phyloP scores from a whole-genome alignment of 2,888 invertebrate genomes.

The Pharmacophagus antenor region DNA sequence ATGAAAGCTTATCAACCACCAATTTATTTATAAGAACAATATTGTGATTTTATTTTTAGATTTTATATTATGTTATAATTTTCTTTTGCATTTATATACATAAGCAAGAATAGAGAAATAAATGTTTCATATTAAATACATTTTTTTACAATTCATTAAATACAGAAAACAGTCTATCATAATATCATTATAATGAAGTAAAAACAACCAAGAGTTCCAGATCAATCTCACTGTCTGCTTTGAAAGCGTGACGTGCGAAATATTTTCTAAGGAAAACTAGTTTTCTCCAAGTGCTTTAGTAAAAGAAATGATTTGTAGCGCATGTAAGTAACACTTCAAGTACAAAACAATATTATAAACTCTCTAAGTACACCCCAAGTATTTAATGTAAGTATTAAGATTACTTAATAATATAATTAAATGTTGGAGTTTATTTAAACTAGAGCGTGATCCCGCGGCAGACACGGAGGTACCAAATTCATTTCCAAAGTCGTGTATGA shows the following conservation, averaged over 20 bases:
- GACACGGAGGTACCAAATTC: too few relatives aligned
- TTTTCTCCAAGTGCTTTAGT: neutral
- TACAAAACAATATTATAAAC: neutral
- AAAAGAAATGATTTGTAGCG: neutral
- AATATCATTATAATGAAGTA: constrained; percentile 34
- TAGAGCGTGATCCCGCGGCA: too few relatives aligned
- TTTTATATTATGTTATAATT: neutral
- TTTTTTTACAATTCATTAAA: too few relatives aligned
- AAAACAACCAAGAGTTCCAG: constrained; percentile 32
- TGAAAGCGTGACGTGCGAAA: constrained; percentile 73
- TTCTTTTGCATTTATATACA: neutral
- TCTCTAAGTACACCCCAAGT: too few relatives aligned
- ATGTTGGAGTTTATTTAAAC: too few relatives aligned
- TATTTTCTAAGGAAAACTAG: constrained; percentile 41
- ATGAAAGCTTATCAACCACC: constrained; percentile 71
- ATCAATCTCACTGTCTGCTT: constrained; percentile 54
- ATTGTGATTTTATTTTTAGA: constrained; percentile 32
- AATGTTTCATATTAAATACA: too few relatives aligned
- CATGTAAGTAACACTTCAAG: neutral
- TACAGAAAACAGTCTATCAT: too few relatives aligned
- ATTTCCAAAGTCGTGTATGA: too few relatives aligned
- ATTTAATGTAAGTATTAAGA: too few relatives aligned
- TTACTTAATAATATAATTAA: too few relatives aligned
- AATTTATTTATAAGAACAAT: constrained; percentile 56
- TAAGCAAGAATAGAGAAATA: neutral